phyloP scores from a whole-genome alignment of 1,140 invertebrate genomes.

The Hyposmocoma kahamanoa region DNA sequence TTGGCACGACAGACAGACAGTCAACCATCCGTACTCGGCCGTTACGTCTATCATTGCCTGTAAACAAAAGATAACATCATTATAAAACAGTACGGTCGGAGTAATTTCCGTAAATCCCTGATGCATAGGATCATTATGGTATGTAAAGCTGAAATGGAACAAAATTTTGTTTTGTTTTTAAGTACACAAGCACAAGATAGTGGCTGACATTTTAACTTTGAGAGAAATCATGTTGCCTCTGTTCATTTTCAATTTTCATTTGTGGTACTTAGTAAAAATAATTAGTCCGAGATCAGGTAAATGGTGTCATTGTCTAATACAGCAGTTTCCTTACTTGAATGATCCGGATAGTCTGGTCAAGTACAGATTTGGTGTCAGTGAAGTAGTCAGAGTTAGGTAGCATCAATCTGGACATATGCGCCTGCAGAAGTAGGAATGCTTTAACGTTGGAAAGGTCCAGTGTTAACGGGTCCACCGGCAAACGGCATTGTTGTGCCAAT shows the following conservation, averaged over 20 bases:
- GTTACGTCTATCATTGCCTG: conserved; percentile 96
- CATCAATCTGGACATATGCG: conserved; percentile 87
- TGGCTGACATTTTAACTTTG: too few relatives aligned
- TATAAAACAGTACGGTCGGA: too few relatives aligned
- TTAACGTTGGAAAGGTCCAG: conserved; percentile 96
- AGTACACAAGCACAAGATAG: too few relatives aligned
- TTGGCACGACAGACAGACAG: conserved; percentile 83
- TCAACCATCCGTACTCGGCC: conserved; percentile 92
- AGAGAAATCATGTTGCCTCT: too few relatives aligned
- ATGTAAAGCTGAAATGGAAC: too few relatives aligned
- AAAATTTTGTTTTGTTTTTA: too few relatives aligned
- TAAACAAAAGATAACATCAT: conserved; percentile 35
- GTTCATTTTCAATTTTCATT: too few relatives aligned
- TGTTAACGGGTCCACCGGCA: conserved; percentile 81
- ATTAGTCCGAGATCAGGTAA: too few relatives aligned
- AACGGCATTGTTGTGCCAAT: conserved; percentile 84
- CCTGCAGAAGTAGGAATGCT: conserved; percentile 93
- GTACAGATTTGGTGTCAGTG: conserved; percentile 96
- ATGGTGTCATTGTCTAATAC: not conserved
- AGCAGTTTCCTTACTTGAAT: too few relatives aligned
- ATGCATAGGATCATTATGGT: too few relatives aligned
- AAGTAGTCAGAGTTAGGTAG: conserved; percentile 95
- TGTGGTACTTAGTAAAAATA: too few relatives aligned
- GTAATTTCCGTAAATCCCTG: too few relatives aligned
- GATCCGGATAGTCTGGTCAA: conserved; percentile 96